Base-by-base conservation (phyloP, 2,113 vertebrate species). In the Oryzias javanicus region DNA sequence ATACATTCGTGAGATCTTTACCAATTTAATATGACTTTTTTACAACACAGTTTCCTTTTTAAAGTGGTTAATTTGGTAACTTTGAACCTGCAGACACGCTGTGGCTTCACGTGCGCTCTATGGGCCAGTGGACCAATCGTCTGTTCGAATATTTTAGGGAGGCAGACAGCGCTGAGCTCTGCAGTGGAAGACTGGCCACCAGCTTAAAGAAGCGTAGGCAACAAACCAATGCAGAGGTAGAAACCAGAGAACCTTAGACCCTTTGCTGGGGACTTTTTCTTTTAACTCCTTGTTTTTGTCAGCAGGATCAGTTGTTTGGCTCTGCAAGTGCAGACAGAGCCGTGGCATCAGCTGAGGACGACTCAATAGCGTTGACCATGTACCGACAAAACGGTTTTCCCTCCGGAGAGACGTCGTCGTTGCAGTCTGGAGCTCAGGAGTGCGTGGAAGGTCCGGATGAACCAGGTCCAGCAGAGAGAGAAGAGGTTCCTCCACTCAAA, bases 81-180 rank as follows among this genome's bases (percentile, higher is more conserved):
- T 56, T 60, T 55, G 20, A 25, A 52, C 53, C 18, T 63, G 0
- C 85, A 98, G 96, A 92, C 2, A 89, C 88, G 5, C 62, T 98
- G 45, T 95, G 94, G 94, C 91, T 97, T 7, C 95, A 96, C 49
- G 76, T 97, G 55, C 89, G 93, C 40, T 94, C 94, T 0, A 88
- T 92, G 89, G 95, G 95, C 40, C 95, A 96, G 59, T 96, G 95
- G 95, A 96, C 94, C 51, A 94, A 83, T 81, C 89, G 90, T 0
- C 86, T 98, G 18, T 93, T 91, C 0, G 92, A 96, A n/a, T 92
- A 89, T 68, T 95, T 96, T 87, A 88, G 89, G 57, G 80, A 77
- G 14, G 80, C 71, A 0, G 72, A 89, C 0, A 57, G 0, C 0
- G 48, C 22, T 12, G 1, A 3, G 1, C 13, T 0, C 0, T 85